Base-by-base conservation (phyloP, 2,113 vertebrate species). In the Mixornis gularis region DNA sequence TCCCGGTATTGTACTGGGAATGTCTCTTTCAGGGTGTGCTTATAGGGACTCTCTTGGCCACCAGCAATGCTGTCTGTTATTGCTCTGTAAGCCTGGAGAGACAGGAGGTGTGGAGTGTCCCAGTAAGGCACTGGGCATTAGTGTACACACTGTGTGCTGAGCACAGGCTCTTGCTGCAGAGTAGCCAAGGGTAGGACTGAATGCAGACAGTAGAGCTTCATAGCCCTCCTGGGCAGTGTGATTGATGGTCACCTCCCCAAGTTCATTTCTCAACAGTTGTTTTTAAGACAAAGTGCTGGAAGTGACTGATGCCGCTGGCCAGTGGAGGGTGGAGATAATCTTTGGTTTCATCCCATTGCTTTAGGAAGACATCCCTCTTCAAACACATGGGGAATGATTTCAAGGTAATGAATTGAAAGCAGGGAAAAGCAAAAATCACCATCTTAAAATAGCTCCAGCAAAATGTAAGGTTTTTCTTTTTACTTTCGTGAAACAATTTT, bases 61-160 rank as follows among this genome's bases (percentile, higher is more conserved):
- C 13, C 76, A 52, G 22, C 64, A 53, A 3, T 2, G 2, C 22
- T 32, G 18, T 69, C 26, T 1, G 0, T 22, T 48, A 6, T 3
- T 81, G 41, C n/a, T 56, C 51, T 18, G 21, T 21, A 34, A 70
- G 38, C 38, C 56, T 55, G 68, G 41, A 4, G 4, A 59, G 7
- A 40, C 46, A 30, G 11, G 40, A 55, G 32, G 11, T 53, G 24
- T 0, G 19, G 52, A 13, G 52, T 25, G 14, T 51, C 29, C 41
- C 68, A 46, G 4, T 3, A 21, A 41, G 38, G 11, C 38, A 6
- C 20, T 7, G 10, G 5, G 24, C 18, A 16, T 46, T 10, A 0
- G 17, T 15, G 32, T 3, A 26, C 34, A 22, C 56, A 13, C 3
- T 29, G 59, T 19, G 68, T 29, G 69, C 59, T 48, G 29, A 5